These are phyloP conservation scores for Magallana nippona DNA, from an alignment of 2,888 invertebrate species.

Conservation along the genomic window DNA sequence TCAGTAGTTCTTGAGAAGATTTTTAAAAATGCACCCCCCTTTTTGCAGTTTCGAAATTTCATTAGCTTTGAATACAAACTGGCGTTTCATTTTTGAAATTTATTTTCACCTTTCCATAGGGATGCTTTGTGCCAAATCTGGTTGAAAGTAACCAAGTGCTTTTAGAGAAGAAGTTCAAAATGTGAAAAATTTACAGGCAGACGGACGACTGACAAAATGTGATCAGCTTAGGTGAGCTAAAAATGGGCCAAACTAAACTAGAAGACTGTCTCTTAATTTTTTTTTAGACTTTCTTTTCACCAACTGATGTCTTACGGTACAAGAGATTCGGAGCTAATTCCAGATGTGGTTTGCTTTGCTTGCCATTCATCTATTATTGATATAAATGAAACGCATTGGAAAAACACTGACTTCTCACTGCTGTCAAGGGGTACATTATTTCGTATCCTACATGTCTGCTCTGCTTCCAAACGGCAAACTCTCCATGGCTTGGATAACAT, in stretches of 20 bases:
- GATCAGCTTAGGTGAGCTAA: too few species aligned
- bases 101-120: too few species aligned
- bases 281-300: slow-evolving; percentile 16
- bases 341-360: slow-evolving; percentile 31
- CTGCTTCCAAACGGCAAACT: neutral
- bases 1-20: too few species aligned
- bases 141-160: too few species aligned
- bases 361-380: slow-evolving; percentile 34
- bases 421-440: slow-evolving; percentile 19
- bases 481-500: slow-evolving; percentile 27
- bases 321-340: slow-evolving; percentile 26
- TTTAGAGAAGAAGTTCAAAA: too few species aligned
- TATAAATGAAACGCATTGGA: slow-evolving; percentile 23
- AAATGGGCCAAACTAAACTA: slow-evolving; percentile 30
- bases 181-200: too few species aligned
- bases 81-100: too few species aligned
- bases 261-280: slow-evolving; percentile 32
- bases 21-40: too few species aligned
- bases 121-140: too few species aligned
- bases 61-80: too few species aligned
- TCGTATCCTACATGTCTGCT: neutral
- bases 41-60: too few species aligned
- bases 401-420: slow-evolving; percentile 15
- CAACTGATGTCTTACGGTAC: slow-evolving; percentile 21
- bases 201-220: too few species aligned